Conservation (phyloP, 1,140 invertebrate species). For the Teleopsis dalmanni region DNA sequence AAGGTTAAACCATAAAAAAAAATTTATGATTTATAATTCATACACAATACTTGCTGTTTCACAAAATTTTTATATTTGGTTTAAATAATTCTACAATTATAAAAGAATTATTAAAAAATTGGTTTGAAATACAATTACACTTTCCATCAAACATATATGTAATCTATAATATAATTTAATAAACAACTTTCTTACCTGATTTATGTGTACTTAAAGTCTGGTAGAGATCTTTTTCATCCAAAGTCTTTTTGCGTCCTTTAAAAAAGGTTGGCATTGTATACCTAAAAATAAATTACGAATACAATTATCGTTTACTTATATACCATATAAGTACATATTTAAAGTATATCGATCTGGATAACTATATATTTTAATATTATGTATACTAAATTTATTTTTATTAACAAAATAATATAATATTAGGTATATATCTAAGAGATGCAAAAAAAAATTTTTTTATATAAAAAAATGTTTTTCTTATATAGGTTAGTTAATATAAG, state of each 20-base stretch:
- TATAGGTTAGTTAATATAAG: too few relatives aligned
- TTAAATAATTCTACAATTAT: not conserved
- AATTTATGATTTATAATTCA: not conserved
- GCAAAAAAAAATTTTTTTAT: too few relatives aligned
- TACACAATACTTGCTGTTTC: not conserved
- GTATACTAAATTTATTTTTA: too few relatives aligned
- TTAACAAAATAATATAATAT: too few relatives aligned
- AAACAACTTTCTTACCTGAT: slow-evolving; percentile 47
- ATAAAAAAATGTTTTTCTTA: too few relatives aligned
- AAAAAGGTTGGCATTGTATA: slow-evolving; percentile 49
- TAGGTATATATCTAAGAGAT: too few relatives aligned
- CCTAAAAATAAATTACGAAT: slow-evolving; percentile 21
- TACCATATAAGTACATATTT: too few relatives aligned
- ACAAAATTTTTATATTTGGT: too few relatives aligned
- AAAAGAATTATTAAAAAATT: not conserved
- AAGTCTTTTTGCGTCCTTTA: slow-evolving; percentile 48
- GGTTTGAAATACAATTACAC: not conserved
- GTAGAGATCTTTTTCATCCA: slow-evolving; percentile 52
- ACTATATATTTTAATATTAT: too few relatives aligned
- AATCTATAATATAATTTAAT: slow-evolving; percentile 4
- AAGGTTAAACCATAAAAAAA: too few relatives aligned
- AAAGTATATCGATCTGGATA: too few relatives aligned
- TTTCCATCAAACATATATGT: not conserved
- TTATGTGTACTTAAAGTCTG: slow-evolving; percentile 50
- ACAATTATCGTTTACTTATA: too few relatives aligned